phyloP scores from a whole-genome alignment of 2,797 vertebrate genomes.

The Oreochromis mossambicus region DNA sequence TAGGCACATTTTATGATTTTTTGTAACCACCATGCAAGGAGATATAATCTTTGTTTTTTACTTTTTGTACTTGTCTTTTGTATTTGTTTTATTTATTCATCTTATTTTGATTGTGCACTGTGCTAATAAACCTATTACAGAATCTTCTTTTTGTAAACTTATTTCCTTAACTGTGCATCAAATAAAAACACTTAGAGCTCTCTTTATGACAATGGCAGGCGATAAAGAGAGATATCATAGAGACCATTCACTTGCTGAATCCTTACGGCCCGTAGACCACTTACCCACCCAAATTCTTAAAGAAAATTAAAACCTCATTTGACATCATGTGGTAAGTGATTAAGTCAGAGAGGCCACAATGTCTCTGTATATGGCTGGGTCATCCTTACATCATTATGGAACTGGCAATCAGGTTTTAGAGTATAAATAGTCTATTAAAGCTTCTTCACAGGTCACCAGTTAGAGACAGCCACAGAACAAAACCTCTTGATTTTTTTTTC shows the following conservation, averaged over 20 bases:
- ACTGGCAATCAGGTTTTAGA: neutral
- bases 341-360: neutral
- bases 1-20: neutral
- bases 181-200: neutral
- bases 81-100: neutral
- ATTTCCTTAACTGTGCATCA: neutral
- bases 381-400: neutral
- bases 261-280: neutral
- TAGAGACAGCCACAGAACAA: neutral
- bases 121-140: neutral
- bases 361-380: neutral
- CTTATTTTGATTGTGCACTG: neutral
- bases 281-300: neutral
- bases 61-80: no score
- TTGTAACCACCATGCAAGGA: neutral
- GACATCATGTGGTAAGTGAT: neutral
- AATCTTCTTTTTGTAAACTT: accelerated
- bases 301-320: neutral
- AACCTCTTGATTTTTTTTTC: neutral
- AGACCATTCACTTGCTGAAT: neutral
- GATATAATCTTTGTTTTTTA: neutral
- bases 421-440: neutral
- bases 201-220: neutral
- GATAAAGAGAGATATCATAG: neutral
- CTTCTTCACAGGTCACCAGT: neutral